Evolutionary conservation across 2,113 vertebrate species (phyloP).

Genomic region (Elephantulus edwardii): DNA sequence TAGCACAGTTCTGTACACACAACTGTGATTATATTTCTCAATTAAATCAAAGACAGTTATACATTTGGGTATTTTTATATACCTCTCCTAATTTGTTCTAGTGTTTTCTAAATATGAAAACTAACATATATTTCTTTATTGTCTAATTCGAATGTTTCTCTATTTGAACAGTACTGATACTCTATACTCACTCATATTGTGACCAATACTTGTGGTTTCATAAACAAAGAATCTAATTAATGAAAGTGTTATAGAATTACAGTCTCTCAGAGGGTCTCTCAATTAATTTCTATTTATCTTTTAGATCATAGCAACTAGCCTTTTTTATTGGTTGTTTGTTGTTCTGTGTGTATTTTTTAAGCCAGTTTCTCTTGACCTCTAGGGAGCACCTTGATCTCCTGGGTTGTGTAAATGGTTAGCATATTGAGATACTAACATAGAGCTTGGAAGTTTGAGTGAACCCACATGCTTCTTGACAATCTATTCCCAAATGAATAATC

Average conservation of each 20-base stretch:
- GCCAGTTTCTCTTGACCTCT: not conserved
- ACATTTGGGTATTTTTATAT: not conserved
- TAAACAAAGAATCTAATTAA: conserved; percentile 16
- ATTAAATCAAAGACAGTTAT: not conserved
- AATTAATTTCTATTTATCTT: not conserved
- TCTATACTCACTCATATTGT: not conserved
- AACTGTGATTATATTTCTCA: not conserved
- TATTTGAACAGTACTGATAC: not conserved
- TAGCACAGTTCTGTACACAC: not conserved
- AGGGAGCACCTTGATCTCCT: not conserved
- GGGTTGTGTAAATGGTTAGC: not conserved
- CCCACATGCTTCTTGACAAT: not conserved
- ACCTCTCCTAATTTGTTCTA: not conserved
- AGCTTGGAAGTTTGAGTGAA: not conserved
- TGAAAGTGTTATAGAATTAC: not conserved
- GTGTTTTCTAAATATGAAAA: not conserved
- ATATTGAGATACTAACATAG: not conserved
- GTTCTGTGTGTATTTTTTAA: too few species aligned
- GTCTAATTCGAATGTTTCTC: not conserved
- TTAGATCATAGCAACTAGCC: not conserved
- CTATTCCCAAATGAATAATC: not conserved
- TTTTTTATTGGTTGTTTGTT: not conserved
- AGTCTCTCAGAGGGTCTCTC: not conserved
- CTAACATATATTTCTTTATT: not conserved
- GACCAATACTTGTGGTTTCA: not conserved